Percentiles rank a stretch among this genome's conserved stretches.
These are phyloP conservation scores for Eurytoma adleriae DNA, from an alignment of 2,888 invertebrate genomes.

Conservation along the genomic window DNA sequence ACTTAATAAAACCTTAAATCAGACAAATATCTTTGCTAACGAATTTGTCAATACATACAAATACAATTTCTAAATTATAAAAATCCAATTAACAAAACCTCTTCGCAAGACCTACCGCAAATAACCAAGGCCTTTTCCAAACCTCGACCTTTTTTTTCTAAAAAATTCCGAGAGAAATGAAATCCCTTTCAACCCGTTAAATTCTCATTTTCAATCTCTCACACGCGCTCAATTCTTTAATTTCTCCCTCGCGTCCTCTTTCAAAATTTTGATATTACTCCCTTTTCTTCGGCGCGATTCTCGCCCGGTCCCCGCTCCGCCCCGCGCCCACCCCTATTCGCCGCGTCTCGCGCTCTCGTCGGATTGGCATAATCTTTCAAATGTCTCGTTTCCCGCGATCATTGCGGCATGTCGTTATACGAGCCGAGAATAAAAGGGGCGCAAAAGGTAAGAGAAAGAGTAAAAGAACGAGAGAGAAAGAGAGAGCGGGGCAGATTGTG, in stretches of 20 bases:
- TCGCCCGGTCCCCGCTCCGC: neutral
- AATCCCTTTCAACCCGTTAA: neutral
- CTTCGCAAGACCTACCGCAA: too few relatives aligned
- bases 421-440: constrained; percentile 60
- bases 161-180: neutral
- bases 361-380: constrained; percentile 74
- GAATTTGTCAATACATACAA: too few relatives aligned
- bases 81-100: too few relatives aligned
- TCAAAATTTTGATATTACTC: constrained; percentile 39
- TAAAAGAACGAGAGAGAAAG: constrained; percentile 30
- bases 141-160: too few relatives aligned
- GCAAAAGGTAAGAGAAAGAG: constrained; percentile 38
- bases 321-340: neutral
- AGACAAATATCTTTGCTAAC: too few relatives aligned
- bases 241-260: neutral
- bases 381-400: constrained; percentile 72
- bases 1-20: too few relatives aligned
- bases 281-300: neutral
- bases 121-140: too few relatives aligned
- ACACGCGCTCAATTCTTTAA: neutral
- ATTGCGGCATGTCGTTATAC: constrained; percentile 68
- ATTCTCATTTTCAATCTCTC: neutral
- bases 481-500: constrained; percentile 3
- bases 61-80: too few relatives aligned
- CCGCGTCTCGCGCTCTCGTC: constrained; percentile 49